Evolutionary conservation across 2,113 vertebrate genomes (phyloP).

Genomic region (Ceuthmochares aereus): DNA sequence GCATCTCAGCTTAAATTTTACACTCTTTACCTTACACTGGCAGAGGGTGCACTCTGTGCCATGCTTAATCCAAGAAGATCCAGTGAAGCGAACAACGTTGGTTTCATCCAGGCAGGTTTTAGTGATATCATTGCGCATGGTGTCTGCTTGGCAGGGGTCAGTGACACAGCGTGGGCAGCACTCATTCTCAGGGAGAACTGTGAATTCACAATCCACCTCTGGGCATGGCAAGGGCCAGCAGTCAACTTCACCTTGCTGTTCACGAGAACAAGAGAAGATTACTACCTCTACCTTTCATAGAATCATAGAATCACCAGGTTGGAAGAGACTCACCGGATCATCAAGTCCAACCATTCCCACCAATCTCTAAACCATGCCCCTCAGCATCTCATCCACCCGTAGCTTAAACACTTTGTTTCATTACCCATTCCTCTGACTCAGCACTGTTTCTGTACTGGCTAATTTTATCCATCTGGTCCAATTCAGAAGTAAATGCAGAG

Average conservation of each 20-base stretch:
- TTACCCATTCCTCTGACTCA: not conserved
- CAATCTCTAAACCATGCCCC: no score
- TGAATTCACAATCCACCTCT: constrained; percentile 92
- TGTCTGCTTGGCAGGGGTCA: constrained; percentile 94
- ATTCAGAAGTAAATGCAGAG: not conserved
- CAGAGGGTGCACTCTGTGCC: constrained; percentile 96
- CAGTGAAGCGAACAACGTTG: constrained; percentile 92
- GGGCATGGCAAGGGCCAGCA: constrained; percentile 96
- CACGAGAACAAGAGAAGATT: not conserved
- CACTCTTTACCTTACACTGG: constrained; percentile 87
- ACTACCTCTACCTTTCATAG: not conserved
- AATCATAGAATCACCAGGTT: no score
- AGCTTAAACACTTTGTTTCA: no score
- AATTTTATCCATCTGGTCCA: not conserved
- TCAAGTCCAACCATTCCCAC: no score
- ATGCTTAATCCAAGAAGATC: constrained; percentile 96
- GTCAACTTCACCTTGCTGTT: constrained; percentile 94
- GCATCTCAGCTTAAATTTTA: not conserved
- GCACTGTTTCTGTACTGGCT: not conserved
- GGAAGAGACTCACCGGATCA: no score
- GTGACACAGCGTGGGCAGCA: constrained; percentile 92
- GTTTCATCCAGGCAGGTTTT: constrained; percentile 95
- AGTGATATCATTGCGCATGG: constrained; percentile 93
- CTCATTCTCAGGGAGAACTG: constrained; percentile 89
- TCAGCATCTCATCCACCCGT: no score